These are phyloP conservation scores for Talpa occidentalis DNA, from an alignment of 2,113 vertebrate genomes.

Conservation along the genomic window DNA sequence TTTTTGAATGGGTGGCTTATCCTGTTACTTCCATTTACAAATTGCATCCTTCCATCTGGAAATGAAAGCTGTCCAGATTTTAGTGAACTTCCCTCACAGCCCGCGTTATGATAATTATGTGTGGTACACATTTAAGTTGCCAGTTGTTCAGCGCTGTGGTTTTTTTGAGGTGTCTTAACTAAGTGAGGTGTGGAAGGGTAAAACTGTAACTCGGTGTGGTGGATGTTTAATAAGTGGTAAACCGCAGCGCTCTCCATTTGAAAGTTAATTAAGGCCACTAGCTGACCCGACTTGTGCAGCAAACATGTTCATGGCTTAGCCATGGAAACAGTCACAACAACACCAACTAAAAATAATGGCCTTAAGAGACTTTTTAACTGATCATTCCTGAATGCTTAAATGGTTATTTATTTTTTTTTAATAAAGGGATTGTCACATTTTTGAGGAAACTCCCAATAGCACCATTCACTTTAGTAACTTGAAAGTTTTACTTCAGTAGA, in stretches of 20 bases:
- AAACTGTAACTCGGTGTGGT: conserved; percentile 84
- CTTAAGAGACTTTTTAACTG: conserved; percentile 75
- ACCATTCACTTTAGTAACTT: conserved; percentile 56
- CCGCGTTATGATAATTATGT: not conserved
- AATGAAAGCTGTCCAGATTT: not conserved
- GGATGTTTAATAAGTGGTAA: conserved; percentile 88
- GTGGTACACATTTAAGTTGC: conserved; percentile 11
- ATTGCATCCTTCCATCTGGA: not conserved
- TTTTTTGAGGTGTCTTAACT: conserved; percentile 83
- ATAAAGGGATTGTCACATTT: conserved; percentile 66
- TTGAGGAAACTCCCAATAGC: conserved; percentile 1
- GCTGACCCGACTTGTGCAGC: conserved; percentile 84
- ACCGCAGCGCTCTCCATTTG: conserved; percentile 85
- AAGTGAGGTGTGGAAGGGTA: conserved; percentile 86
- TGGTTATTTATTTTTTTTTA: too few relatives aligned
- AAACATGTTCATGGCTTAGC: conserved; percentile 86
- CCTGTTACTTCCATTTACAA: not conserved
- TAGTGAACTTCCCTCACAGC: not conserved
- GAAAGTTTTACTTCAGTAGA: conserved; percentile 36
- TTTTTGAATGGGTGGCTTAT: not conserved
- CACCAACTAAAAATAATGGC: conserved; percentile 79
- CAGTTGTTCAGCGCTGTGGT: conserved; percentile 52
- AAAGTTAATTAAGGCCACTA: conserved; percentile 87
- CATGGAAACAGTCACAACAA: conserved; percentile 86
- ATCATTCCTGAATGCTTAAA: conserved; percentile 56